A percentile compares a stretch with the other conserved stretches of the same genome.
These are phyloP conservation scores for Psammodynastes pulverulentus DNA, from an alignment of 2,113 vertebrate genomes.

Conservation along the genomic window DNA sequence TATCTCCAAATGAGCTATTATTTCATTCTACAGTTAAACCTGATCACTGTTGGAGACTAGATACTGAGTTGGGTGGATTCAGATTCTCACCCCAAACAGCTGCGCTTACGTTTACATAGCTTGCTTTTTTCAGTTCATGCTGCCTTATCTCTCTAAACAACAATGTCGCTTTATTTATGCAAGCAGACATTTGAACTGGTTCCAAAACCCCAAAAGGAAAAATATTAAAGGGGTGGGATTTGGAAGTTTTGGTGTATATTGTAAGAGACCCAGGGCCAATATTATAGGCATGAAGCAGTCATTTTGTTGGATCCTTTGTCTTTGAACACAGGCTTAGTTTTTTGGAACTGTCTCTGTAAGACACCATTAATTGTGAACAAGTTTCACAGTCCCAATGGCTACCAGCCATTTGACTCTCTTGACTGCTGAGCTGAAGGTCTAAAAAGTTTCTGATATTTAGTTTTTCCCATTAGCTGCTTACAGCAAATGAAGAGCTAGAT, in stretches of 20 bases:
- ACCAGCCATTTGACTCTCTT: conserved; percentile 57
- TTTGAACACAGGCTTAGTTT: conserved; percentile 1
- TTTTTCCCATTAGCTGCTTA: conserved; percentile 57
- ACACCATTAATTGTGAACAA: conserved; percentile 28
- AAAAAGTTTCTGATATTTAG: conserved; percentile 47
- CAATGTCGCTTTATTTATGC: not conserved
- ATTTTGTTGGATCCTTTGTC: conserved; percentile 37
- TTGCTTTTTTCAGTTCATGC: conserved; percentile 15
- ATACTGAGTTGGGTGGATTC: not conserved
- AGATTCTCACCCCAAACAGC: not conserved
- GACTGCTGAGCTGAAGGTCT: conserved; percentile 48
- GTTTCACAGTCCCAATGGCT: conserved; percentile 48
- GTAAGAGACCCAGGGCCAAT: conserved; percentile 27
- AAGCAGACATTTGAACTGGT: conserved; percentile 19
- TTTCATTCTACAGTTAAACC: not conserved
- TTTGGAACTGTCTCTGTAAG: not conserved
- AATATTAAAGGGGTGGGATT: conserved; percentile 30
- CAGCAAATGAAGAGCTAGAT: not conserved
- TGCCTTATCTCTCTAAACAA: conserved; percentile 30
- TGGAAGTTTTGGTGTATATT: conserved; percentile 41
- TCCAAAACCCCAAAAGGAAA: conserved; percentile 12
- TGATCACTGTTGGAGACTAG: not conserved
- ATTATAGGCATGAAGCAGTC: conserved; percentile 27
- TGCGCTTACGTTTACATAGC: conserved; percentile 11
- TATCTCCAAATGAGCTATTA: not conserved